Conservation (phyloP, 2,113 vertebrate species). For the Haliaeetus leucogaster region DNA sequence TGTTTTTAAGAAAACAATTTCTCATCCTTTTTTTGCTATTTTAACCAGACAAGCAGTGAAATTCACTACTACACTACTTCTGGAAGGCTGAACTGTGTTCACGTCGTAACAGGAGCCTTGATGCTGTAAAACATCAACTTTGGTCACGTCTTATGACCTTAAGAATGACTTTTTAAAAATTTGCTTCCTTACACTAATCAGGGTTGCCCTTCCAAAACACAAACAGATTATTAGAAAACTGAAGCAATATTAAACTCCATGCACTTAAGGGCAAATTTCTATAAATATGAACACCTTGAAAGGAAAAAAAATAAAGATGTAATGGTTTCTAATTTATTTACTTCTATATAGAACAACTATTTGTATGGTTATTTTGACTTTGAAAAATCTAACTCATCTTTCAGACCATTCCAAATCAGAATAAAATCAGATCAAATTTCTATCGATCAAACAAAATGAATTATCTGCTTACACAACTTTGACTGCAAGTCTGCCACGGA, state of each 20-base stretch:
- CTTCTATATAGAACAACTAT: not conserved
- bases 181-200: not conserved
- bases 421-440: conserved; percentile 15
- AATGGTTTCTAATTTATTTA: not conserved
- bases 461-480: not conserved
- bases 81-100: not conserved
- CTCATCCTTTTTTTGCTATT: not conserved
- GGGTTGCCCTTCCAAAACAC: not conserved
- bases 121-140: not conserved
- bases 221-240: not conserved
- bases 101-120: not conserved
- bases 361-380: not conserved
- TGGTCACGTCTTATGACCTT: not conserved
- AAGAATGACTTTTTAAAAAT: not conserved
- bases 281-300: not conserved
- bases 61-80: not conserved
- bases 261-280: not conserved
- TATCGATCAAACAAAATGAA: not conserved
- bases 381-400: not conserved
- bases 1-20: not conserved
- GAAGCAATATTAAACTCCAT: not conserved
- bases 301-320: not conserved
- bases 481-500: not conserved
- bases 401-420: not conserved
- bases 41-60: not conserved